These are phyloP conservation scores for Hemicordylus capensis DNA, from an alignment of 2,113 vertebrate species.

Conservation along the genomic window DNA sequence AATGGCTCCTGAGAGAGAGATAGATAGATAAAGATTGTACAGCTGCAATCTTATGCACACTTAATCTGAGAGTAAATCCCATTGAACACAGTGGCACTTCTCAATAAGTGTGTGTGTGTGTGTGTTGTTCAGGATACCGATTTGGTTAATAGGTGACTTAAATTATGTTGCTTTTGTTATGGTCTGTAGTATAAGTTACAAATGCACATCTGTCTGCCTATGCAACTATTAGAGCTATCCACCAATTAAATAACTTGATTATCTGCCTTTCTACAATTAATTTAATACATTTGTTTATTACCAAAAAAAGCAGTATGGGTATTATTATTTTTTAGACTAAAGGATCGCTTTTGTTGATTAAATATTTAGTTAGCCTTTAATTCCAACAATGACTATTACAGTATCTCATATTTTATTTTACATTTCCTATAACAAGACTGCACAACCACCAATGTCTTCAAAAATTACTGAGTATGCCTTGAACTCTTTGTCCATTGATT, in stretches of 20 bases:
- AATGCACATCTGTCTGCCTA: not conserved
- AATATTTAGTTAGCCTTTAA: too few species aligned
- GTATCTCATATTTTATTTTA: not conserved
- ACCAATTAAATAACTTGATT: not conserved
- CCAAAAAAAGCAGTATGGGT: not conserved
- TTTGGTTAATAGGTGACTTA: not conserved
- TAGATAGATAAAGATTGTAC: too few species aligned
- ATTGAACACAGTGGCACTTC: too few species aligned
- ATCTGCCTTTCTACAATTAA: not conserved
- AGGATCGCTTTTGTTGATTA: too few species aligned
- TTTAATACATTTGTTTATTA: not conserved
- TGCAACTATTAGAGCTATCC: not conserved
- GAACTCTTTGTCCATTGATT: not conserved
- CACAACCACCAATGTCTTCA: not conserved
- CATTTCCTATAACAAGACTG: not conserved
- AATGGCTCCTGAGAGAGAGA: not conserved
- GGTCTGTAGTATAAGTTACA: not conserved
- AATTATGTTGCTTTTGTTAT: not conserved
- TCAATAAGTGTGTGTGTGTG: too few species aligned
- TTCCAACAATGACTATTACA: too few species aligned
- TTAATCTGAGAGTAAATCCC: too few species aligned
- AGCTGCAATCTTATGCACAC: too few species aligned
- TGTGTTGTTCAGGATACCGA: too few species aligned
- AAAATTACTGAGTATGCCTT: not conserved
- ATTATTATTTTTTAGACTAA: not conserved